phyloP scores from a whole-genome alignment of 2,113 vertebrate species.

The Sarotherodon lohbergeri region DNA sequence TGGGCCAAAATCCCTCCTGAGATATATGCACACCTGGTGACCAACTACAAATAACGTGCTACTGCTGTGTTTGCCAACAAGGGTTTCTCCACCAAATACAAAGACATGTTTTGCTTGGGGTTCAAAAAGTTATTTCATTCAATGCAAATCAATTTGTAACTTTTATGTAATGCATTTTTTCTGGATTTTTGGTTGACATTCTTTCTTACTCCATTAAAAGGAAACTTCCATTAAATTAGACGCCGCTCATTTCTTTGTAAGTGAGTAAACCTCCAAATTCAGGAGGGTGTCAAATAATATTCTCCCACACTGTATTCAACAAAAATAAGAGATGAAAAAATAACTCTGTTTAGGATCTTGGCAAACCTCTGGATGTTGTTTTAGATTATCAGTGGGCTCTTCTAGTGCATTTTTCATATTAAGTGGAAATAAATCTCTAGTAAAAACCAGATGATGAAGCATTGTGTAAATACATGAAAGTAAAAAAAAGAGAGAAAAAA shows the following conservation, averaged over 20 bases:
- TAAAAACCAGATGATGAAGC: neutral
- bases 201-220: neutral
- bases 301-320: neutral
- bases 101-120: neutral
- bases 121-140: neutral
- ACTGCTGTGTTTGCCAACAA: neutral
- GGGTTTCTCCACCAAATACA: neutral
- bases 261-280: neutral
- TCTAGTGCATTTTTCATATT: neutral
- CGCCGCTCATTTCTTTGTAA: neutral
- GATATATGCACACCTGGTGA: neutral
- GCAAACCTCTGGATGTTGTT: neutral
- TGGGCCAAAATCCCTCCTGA: neutral
- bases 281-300: neutral
- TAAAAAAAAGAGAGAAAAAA: neutral
- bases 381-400: neutral
- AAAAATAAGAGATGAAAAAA: neutral
- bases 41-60: neutral
- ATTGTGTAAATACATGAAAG: neutral
- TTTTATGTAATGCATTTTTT: neutral
- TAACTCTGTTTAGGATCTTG: neutral
- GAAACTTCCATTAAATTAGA: neutral
- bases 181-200: neutral
- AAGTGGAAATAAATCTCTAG: neutral
- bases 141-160: neutral